Base-by-base conservation (phyloP, 2,113 vertebrate species). In the Poeciliopsis retropinna region DNA sequence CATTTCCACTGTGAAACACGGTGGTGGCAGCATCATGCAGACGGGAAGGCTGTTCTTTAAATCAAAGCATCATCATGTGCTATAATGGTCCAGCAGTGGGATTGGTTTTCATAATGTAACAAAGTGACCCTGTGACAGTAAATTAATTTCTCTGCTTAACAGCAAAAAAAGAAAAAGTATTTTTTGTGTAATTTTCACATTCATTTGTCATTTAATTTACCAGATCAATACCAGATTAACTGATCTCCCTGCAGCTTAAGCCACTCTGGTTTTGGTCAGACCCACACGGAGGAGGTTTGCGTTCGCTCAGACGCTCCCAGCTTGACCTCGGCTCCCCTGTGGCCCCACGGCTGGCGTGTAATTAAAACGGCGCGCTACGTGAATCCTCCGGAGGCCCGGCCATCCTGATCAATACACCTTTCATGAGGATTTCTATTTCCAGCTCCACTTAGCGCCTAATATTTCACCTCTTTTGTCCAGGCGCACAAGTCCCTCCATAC, bases 361-460 rank as follows among this genome's bases (percentile, higher is more conserved):
- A 95, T 95, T 94, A 95, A 93, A 91, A 92, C 80, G 31, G 82
- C 85, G 74, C 87, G 90, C 91, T 93, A 89, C 89, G 89, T 77
- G 88, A 88, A 89, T 87, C 89, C 92, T 93, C 88, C 47, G 31
- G 88, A 87, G 92, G 79, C 79, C 76, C 3, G 25, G 79, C 62
- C 85, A 79, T 79, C 82, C 91, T 88, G 91, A 95, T 95, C 94
- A 94, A 95, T 94, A 91, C 82, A 87, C 87, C 91, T 91, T 93
- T 93, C 87, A 88, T 81, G 87, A 92, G 89, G 92, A 92, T 92
- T 93, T 92, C 86, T 89, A 93, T 95, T 95, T 94, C 92, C 87
- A 83, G 83, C 27, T 70, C 92, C 91, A 93, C 93, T 94, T 94
- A 94, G 90, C 93, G 90, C 86, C 92, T 95, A 92, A 94, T 94